phyloP scores from a whole-genome alignment of 2,113 vertebrate genomes.

The Eira barbara region DNA sequence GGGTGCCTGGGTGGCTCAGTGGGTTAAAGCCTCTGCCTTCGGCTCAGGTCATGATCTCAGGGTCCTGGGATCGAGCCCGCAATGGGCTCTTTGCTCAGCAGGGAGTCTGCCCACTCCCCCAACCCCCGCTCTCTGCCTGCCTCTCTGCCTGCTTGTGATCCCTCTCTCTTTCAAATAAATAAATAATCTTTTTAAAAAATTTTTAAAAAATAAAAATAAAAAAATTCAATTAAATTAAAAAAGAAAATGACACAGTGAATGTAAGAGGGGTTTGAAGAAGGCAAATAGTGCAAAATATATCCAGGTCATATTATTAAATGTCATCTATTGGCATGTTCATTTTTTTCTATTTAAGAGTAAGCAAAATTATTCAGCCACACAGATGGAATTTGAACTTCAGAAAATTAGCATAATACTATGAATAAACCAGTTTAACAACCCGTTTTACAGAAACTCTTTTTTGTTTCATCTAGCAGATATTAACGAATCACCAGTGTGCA shows the following conservation, averaged over 20 bases:
- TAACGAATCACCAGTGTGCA: neutral
- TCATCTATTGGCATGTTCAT: neutral
- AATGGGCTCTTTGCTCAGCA: no score
- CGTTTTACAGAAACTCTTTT: neutral
- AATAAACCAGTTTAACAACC: neutral
- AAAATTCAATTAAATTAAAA: no score
- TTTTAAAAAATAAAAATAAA: no score
- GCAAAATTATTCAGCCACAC: neutral
- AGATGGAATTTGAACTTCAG: neutral
- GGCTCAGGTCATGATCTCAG: no score
- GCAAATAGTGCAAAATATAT: neutral
- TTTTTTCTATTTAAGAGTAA: neutral
- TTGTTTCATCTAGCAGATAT: neutral
- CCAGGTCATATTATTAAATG: neutral
- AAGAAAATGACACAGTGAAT: neutral
- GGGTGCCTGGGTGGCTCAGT: no score
- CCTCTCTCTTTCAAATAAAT: no score
- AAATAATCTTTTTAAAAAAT: no score
- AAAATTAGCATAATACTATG: neutral
- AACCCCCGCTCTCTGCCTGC: no score
- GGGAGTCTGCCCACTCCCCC: no score
- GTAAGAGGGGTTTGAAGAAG: neutral
- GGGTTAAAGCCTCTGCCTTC: no score
- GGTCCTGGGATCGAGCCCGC: no score
- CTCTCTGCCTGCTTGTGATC: no score